Evolutionary conservation across 2,113 vertebrate genomes (phyloP).

Genomic region (Sylvietta virens): DNA sequence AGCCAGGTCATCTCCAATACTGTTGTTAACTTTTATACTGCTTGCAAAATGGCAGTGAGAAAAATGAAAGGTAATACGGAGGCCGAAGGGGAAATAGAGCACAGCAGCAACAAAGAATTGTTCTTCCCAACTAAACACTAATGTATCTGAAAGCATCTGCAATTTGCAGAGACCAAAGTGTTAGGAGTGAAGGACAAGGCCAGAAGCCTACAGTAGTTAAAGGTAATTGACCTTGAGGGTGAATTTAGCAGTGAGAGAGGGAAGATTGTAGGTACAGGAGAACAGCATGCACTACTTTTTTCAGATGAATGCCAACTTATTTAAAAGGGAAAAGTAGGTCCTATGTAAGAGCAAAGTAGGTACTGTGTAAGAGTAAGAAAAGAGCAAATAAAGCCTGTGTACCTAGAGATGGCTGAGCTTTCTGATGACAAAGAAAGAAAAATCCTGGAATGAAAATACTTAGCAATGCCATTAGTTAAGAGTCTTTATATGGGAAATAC

Average conservation of each 20-base stretch:
- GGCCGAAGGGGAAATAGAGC: background rate
- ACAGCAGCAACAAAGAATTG: background rate
- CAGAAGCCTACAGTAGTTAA: background rate
- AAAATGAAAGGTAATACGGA: background rate
- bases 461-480: background rate
- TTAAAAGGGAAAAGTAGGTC: background rate
- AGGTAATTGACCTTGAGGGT: background rate
- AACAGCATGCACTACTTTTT: background rate
- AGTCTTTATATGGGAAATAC: background rate
- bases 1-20: background rate
- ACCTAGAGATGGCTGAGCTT: background rate
- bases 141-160: background rate
- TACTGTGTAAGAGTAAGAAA: background rate
- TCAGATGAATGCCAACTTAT: background rate
- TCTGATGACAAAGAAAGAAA: background rate
- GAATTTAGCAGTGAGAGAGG: background rate
- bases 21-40: background rate
- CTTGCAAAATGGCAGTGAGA: background rate
- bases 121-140: background rate
- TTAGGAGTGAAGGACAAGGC: background rate
- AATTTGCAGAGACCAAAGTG: background rate
- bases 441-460: background rate
- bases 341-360: background rate
- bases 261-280: background rate
- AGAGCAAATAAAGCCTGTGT: background rate